Evolutionary conservation across 1,140 invertebrate genomes (phyloP).

Genomic region (Adelges cooleyi): DNA sequence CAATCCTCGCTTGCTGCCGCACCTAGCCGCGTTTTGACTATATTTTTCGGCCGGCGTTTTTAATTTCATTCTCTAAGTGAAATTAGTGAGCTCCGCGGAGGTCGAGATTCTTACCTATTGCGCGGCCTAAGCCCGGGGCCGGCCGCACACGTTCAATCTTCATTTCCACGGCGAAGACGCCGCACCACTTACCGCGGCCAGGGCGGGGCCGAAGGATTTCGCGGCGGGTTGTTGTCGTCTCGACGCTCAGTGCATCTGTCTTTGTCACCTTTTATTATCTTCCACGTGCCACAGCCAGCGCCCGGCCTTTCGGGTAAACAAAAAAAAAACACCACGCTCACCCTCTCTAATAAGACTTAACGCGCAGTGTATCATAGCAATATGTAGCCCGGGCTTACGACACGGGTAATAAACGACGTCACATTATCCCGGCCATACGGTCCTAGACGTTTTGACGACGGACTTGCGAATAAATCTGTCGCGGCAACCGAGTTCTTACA

Average conservation of each 20-base stretch:
- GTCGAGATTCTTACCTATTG: conserved; percentile 5
- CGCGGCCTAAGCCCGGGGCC: neutral
- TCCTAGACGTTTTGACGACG: too few relatives aligned
- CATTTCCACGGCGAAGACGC: neutral
- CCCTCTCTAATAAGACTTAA: neutral
- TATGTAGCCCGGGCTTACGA: neutral
- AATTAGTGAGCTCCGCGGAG: conserved; percentile 21
- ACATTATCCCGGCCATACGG: too few relatives aligned
- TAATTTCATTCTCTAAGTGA: conserved; percentile 15
- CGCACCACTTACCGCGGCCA: neutral
- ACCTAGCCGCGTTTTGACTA: neutral
- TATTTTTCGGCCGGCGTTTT: neutral
- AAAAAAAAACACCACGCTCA: neutral
- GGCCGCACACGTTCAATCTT: conserved; percentile 9
- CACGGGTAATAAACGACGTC: neutral
- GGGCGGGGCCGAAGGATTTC: neutral
- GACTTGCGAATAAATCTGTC: too few relatives aligned
- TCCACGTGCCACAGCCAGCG: too few relatives aligned
- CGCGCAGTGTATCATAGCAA: neutral
- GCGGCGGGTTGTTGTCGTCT: neutral
- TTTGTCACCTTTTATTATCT: conserved; percentile 5
- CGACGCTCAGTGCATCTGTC: neutral
- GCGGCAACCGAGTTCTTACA: too few relatives aligned
- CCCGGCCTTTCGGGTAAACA: neutral
- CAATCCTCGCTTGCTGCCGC: neutral